Percentiles rank a stretch among this genome's conserved stretches.
These are phyloP conservation scores for Brenthis hecate DNA, from an alignment of 2,888 invertebrate species.

Conservation along the genomic window DNA sequence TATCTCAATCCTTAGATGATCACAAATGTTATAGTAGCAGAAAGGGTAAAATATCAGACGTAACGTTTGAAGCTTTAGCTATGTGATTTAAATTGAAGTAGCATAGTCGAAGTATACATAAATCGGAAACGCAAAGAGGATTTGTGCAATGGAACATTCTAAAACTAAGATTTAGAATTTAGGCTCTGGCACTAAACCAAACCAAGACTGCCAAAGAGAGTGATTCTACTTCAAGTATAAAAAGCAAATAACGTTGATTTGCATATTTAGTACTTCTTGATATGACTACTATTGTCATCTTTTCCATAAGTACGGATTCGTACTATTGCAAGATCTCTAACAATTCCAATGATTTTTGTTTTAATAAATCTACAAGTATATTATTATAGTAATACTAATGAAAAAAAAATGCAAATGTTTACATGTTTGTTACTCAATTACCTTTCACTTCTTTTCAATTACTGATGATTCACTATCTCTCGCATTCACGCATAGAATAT, in stretches of 20 bases:
- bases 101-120: constrained; percentile 10
- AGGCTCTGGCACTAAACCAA: constrained; percentile 30
- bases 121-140: constrained; percentile 31
- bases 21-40: no score
- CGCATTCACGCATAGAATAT: no score
- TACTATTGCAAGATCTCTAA: no score
- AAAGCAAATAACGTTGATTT: background rate
- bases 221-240: constrained; percentile 18
- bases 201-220: constrained; percentile 12
- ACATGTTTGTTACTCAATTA: no score
- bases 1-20: no score
- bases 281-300: background rate
- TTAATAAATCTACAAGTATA: no score
- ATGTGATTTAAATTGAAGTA: constrained; percentile 24
- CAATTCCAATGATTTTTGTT: no score
- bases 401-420: no score
- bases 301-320: background rate
- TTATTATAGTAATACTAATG: no score
- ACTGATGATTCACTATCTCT: no score
- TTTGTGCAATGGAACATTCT: constrained; percentile 33
- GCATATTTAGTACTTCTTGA: constrained; percentile 8
- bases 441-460: no score
- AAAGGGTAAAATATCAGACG: no score
- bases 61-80: constrained; percentile 5
- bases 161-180: constrained; percentile 35